These are phyloP conservation scores for Aurelia aurita complex sp. Pacific DNA, from an alignment of 30 jellyfish, hydroid and myxozoan species.

Conservation along the genomic window DNA sequence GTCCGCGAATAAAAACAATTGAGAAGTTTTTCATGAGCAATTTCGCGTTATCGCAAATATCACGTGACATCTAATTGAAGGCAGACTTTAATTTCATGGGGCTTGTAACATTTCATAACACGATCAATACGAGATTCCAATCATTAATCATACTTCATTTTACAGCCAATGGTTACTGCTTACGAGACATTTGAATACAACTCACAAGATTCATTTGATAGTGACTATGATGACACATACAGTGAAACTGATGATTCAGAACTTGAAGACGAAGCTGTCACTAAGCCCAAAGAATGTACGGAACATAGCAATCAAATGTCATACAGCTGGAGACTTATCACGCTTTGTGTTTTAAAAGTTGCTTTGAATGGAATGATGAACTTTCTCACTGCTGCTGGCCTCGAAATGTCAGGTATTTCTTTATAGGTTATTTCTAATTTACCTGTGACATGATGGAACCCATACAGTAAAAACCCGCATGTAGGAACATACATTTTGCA, in stretches of 20 bases:
- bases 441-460: no score
- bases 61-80: no score
- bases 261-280: conserved; percentile 62
- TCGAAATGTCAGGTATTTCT: conserved; percentile 86
- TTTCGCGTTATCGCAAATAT: no score
- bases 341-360: conserved; percentile 73
- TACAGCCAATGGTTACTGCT: conserved; percentile 36
- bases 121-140: no score
- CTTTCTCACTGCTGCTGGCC: conserved; percentile 85
- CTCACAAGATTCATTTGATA: conserved; percentile 75
- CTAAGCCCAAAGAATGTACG: not conserved
- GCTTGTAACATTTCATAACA: no score
- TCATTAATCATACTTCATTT: not conserved
- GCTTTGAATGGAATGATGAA: conserved; percentile 64
- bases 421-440: not conserved
- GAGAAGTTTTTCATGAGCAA: no score
- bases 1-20: no score
- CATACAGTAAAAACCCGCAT: no score
- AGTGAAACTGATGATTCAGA: conserved; percentile 81
- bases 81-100: no score
- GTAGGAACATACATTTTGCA: no score
- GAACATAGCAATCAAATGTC: conserved; percentile 76
- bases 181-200: conserved; percentile 61
- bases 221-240: conserved; percentile 48
- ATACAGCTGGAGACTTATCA: conserved; percentile 95